Evolutionary conservation across 2,888 invertebrate species (phyloP), one percentile per base, ranked within the genome.

Genomic region (Nephrocerus scutellatus): DNA sequence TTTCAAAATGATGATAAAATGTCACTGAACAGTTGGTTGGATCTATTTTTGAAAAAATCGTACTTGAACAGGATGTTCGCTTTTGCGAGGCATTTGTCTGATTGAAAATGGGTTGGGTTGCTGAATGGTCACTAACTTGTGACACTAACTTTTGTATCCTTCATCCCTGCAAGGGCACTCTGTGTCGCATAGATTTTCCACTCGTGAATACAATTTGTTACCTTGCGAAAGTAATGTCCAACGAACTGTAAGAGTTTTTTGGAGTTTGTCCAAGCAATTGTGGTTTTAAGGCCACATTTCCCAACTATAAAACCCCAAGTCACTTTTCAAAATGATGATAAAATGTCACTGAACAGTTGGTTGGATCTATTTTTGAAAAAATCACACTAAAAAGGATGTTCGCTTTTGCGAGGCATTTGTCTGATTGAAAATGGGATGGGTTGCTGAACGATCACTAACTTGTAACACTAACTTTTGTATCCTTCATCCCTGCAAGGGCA

Each of bases 21-120:
- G 39, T 47, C 37, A 45, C 44, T 45, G 44, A 45, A 32, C 34
- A 29, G 42, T 39, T 36, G 39, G 36, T 36, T 13, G 30, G 34
- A 39, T 40, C 44, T 47, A 47, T 47, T 45, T 42, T 45, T 40
- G 44, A 40, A 35, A 44, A 21, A 22, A 22, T 45, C 26, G 31
- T 39, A 9, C 20, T 32, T 30, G 19, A 20, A 22, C 26, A 39
- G 42, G 38, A 45, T 47, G 47, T 37, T 42, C 46, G 43, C 43
- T 35, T 21, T 38, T 42, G 42, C 47, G 47, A 47, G 44, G 44
- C 45, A 45, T 47, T 47, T 47, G 47, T 45, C 42, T 47, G 47
- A 45, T 43, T 36, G 33, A 33, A 22, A 32, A 30, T 13, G n/a
- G n/a, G n/a, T n/a, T n/a, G n/a, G n/a, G n/a, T n/a, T n/a, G n/a